Evolutionary conservation across 2,888 invertebrate genomes (phyloP).

Genomic region (Mythimna albipuncta): DNA sequence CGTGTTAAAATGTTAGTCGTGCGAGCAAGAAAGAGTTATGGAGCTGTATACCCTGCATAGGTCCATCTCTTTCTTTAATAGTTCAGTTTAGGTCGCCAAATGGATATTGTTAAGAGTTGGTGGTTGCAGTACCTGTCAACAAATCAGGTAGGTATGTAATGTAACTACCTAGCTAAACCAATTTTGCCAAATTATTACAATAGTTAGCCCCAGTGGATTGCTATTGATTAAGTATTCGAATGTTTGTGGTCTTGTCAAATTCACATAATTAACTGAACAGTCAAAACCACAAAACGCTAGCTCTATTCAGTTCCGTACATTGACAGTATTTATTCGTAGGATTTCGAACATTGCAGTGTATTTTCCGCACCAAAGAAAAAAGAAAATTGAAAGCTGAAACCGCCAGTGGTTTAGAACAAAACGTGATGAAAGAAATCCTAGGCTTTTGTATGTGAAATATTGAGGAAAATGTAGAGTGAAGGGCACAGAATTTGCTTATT

Average conservation of each 20-base stretch:
- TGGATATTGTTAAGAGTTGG: too few species aligned
- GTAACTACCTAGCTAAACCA: neutral
- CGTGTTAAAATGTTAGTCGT: too few species aligned
- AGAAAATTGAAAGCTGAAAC: slow-evolving; percentile 12
- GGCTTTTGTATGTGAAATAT: slow-evolving; percentile 9
- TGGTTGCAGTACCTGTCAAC: too few species aligned
- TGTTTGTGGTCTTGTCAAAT: slow-evolving; percentile 13
- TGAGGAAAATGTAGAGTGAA: neutral
- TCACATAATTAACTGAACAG: slow-evolving; percentile 1
- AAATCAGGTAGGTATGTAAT: too few species aligned
- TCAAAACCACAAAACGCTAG: slow-evolving; percentile 1
- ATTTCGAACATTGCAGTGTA: neutral
- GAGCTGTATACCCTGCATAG: too few species aligned
- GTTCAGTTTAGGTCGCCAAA: too few species aligned
- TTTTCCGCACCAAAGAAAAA: slow-evolving; percentile 14
- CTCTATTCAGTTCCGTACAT: neutral
- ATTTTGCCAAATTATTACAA: neutral
- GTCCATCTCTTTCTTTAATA: too few species aligned
- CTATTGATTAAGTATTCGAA: slow-evolving; percentile 5
- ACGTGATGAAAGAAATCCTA: slow-evolving; percentile 21
- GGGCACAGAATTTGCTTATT: slow-evolving; percentile 10
- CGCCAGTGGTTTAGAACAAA: neutral
- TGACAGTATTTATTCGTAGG: slow-evolving; percentile 10
- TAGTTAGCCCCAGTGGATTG: neutral
- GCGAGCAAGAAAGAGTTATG: too few species aligned